phyloP scores from a whole-genome alignment of 2,113 vertebrate species.

The Ibidorhyncha struthersii region DNA sequence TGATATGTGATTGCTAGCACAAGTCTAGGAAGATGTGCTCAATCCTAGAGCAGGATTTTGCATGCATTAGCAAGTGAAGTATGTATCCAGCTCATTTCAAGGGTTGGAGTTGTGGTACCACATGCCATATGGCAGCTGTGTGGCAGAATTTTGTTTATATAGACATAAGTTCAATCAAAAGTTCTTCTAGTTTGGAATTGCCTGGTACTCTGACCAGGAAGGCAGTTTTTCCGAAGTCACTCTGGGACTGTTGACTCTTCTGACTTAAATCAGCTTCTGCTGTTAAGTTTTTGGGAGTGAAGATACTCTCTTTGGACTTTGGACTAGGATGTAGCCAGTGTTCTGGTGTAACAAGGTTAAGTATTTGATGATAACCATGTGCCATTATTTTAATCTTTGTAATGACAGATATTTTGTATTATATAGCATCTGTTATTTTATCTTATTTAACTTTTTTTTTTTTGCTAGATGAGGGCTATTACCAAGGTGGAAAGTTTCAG shows the following conservation, averaged over 20 bases:
- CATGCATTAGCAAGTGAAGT: not conserved
- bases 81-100: not conserved
- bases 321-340: not conserved
- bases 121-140: rapidly evolving
- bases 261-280: not conserved
- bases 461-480: slow-evolving; percentile 94
- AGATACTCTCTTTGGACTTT: not conserved
- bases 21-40: not conserved
- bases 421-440: not conserved
- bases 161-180: not conserved
- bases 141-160: not conserved
- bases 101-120: rapidly evolving
- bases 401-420: not conserved
- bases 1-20: rapidly evolving
- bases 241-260: not conserved
- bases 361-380: not conserved
- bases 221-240: not conserved
- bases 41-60: not conserved
- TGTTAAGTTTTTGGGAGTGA: not conserved
- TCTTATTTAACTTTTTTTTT: slow-evolving; percentile 18
- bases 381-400: not conserved
- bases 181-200: not conserved
- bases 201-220: not conserved
- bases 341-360: not conserved
- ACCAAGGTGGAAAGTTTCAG: slow-evolving; percentile 96